Base-by-base conservation (phyloP, 2,113 vertebrate species). In the Podiceps cristatus region DNA sequence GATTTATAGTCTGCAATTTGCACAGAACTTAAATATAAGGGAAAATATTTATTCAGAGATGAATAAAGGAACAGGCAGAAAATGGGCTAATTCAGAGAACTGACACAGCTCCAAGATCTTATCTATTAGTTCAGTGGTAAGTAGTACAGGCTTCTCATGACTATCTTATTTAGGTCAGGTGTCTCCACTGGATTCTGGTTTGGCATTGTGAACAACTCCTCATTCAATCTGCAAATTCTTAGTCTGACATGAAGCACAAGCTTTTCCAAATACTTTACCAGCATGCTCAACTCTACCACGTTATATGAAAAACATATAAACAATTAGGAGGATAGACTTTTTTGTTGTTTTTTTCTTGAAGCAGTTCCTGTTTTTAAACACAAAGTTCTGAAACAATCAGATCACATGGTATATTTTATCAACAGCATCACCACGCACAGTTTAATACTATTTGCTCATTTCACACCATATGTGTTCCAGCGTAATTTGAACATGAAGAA, bases 401-500 rank as follows among this genome's bases (percentile, higher is more conserved):
- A 59, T 64, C 1, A 1, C 42, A 86, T 0, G 0, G 16, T 81
- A 4, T 69, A 88, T 77, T 92, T 78, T 77, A 84, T 40, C 64
- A 90, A 81, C 23, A 88, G 37, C 64, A 87, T 69, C 74, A 92
- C 29, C 60, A 67, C 0, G 0, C 31, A 78, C 67, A 64, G 50
- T 37, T 92, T 77, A 83, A 33, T 74, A 78, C 42, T 71, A 63
- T 86, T 77, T 86, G 55, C 47, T 91, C 27, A 59, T 92, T 78
- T 86, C 64, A 68, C 67, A 93, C 83, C 90, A 95, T 95, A 83
- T 97, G 88, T 84, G 79, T 67, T 90, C 33, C 58, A 86, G 35
- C 67, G 64, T 28, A 80, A 92, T 40, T 45, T 52, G 86, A 94
- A 86, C 73, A 95, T 3, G 6, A 92, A 86, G 33, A 77, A 69